These are phyloP conservation scores for Prosapia bicincta DNA, from an alignment of 2,888 invertebrate species.

Conservation along the genomic window DNA sequence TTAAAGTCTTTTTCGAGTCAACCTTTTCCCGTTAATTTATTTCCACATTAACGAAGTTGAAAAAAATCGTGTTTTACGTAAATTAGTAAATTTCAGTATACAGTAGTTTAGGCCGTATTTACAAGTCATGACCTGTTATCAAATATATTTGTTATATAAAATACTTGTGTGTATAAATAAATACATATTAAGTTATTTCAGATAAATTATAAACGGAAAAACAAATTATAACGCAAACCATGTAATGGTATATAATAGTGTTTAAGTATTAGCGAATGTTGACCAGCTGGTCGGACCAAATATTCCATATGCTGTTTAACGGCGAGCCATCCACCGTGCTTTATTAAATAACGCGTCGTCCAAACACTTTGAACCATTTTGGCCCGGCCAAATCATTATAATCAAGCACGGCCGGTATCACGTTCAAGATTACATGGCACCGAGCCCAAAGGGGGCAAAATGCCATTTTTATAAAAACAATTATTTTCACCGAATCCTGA, in stretches of 20 bases:
- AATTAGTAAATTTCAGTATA: no score
- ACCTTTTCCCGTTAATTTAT: no score
- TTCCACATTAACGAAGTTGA: no score
- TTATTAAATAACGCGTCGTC: neutral
- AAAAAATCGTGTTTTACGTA: no score
- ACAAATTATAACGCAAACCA: neutral
- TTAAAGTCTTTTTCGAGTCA: no score
- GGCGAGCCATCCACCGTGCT: neutral
- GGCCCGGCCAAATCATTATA: neutral
- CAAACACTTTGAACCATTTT: neutral
- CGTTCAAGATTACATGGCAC: neutral
- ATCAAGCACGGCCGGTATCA: neutral
- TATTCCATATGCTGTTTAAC: neutral
- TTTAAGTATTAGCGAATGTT: neutral
- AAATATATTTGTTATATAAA: no score
- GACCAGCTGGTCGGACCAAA: neutral
- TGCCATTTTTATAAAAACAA: neutral
- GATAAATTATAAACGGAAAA: no score
- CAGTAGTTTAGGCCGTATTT: no score
- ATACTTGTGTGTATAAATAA: no score
- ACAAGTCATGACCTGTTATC: no score
- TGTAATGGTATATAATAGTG: neutral
- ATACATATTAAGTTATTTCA: no score
- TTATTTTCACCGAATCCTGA: neutral
- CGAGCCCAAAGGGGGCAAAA: neutral